Evolutionary conservation across 2,113 vertebrate species (phyloP).

Genomic region (zebrafish (Danio rerio)): GRCz12tu NC_133185.1:49457001-49457500

Average conservation of each 20-base stretch:
- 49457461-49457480: constrained; percentile 36
- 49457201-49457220: constrained; percentile 75
- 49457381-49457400: constrained; percentile 72
- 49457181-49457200: constrained; percentile 79
- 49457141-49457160: constrained; percentile 76
- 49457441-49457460: constrained; percentile 73
- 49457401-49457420: constrained; percentile 63
- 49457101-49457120: not conserved
- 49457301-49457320: constrained; percentile 56
- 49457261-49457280: constrained; percentile 62
- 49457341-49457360: constrained; percentile 64
- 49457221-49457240: constrained; percentile 73
- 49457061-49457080: constrained; percentile 62
- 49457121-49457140: constrained; percentile 64
- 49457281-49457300: constrained; percentile 43
- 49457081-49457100: constrained; percentile 50
- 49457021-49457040: constrained; percentile 71
- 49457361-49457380: constrained; percentile 71
- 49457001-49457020: constrained; percentile 81
- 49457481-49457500: constrained; percentile 75
- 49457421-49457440: constrained; percentile 69
- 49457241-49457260: constrained; percentile 81
- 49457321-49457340: constrained; percentile 61
- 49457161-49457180: constrained; percentile 83
- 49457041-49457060: constrained; percentile 76